Evolutionary conservation across 2,113 vertebrate species (phyloP).

Genomic region (Corydoras maculifer): DNA sequence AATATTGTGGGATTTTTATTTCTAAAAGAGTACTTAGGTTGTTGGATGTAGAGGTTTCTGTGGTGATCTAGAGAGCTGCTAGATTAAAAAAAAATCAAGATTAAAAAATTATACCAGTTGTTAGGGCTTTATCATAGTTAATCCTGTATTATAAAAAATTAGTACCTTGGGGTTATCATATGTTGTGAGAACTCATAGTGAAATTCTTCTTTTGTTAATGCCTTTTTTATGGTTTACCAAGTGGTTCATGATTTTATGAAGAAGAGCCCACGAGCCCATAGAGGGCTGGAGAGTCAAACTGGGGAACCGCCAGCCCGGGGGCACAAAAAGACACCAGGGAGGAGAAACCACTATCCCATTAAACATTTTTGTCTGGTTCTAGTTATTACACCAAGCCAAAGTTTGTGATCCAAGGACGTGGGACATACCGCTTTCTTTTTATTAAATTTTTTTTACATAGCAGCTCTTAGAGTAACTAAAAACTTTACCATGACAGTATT

Average conservation of each 20-base stretch:
- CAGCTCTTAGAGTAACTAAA: slow-evolving; percentile 64
- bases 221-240: slow-evolving; percentile 69
- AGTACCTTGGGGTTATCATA: slow-evolving; percentile 77
- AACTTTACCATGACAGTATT: slow-evolving; percentile 73
- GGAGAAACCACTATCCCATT: slow-evolving; percentile 68
- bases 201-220: slow-evolving; percentile 61
- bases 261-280: slow-evolving; percentile 4
- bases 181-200: slow-evolving; percentile 64
- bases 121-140: slow-evolving; percentile 85
- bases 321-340: slow-evolving; percentile 56
- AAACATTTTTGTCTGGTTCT: slow-evolving; percentile 70
- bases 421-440: slow-evolving; percentile 52
- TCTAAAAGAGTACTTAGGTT: slow-evolving; percentile 86
- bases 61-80: slow-evolving; percentile 88
- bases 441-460: slow-evolving; percentile 63
- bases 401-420: slow-evolving; percentile 73
- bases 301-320: slow-evolving; percentile 38
- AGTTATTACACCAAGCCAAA: slow-evolving; percentile 85
- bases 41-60: slow-evolving; percentile 88
- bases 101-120: slow-evolving; percentile 72
- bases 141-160: slow-evolving; percentile 82
- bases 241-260: slow-evolving; percentile 2
- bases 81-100: slow-evolving; percentile 61
- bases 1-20: slow-evolving; percentile 98
- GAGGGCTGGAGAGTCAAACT: slow-evolving; percentile 38